phyloP scores from a whole-genome alignment of 2,797 vertebrate species.

The Apodemus agrarius region DNA sequence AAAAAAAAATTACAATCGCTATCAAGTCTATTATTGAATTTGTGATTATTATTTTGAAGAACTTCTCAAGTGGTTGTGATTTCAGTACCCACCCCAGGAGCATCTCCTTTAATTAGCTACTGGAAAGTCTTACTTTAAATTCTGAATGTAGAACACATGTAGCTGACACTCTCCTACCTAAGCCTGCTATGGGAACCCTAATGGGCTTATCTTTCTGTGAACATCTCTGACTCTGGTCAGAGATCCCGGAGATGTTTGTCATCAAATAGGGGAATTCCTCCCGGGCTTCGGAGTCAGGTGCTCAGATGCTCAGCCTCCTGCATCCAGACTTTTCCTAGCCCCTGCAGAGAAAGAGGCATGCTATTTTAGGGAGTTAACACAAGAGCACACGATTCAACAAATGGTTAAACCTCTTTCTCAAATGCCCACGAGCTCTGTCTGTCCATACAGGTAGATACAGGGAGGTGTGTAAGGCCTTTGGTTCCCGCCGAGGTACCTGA shows the following conservation, averaged over 20 bases:
- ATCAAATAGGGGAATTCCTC: not conserved
- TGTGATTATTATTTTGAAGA: conserved; percentile 66
- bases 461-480: not conserved
- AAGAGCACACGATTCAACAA: not conserved
- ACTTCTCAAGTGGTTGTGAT: conserved; percentile 55
- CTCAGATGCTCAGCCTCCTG: not conserved
- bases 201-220: not conserved
- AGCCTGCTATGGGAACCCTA: not conserved
- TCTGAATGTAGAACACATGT: not conserved
- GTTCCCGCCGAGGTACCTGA: not conserved
- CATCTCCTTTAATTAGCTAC: conserved; percentile 40
- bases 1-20: conserved; percentile 36
- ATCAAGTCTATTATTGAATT: conserved; percentile 61
- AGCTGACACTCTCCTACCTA: not conserved
- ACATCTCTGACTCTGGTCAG: conserved; percentile 2
- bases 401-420: not conserved
- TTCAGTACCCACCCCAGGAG: not conserved
- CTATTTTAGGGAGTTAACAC: not conserved
- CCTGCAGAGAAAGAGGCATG: not conserved
- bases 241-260: not conserved
- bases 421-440: not conserved
- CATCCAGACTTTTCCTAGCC: not conserved
- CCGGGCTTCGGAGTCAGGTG: not conserved
- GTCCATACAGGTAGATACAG: not conserved
- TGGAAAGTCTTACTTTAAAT: conserved; percentile 50